Conservation (phyloP, 1,140 invertebrate species). For the Muscidifurax raptorellus region DNA sequence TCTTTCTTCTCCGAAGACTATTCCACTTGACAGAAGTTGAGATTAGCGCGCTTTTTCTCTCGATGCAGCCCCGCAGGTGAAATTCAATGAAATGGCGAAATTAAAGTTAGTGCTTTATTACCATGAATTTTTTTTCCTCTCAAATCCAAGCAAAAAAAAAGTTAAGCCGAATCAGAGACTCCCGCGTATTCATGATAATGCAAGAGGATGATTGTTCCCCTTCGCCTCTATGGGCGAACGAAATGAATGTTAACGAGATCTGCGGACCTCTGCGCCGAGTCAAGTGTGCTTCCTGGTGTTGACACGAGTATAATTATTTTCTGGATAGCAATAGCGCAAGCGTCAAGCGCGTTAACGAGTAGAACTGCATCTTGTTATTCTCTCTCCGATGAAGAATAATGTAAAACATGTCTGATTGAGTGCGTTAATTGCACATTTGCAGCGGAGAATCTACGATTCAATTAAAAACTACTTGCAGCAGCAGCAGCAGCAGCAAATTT, state of each 20-base stretch:
- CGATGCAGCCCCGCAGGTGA: not conserved
- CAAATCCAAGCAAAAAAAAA: no score
- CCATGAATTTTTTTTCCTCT: not conserved
- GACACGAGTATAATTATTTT: not conserved
- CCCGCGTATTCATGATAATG: no score
- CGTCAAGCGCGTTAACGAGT: not conserved
- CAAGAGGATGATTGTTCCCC: no score
- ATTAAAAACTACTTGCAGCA: not conserved
- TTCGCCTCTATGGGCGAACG: not conserved
- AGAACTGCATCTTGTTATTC: not conserved
- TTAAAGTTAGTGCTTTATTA: not conserved
- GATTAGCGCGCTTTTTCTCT: not conserved
- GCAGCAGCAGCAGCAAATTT: not conserved
- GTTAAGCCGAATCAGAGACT: no score
- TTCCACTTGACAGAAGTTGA: slow-evolving; percentile 34
- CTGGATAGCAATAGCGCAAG: not conserved
- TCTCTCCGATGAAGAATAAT: no score
- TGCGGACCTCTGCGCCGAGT: not conserved
- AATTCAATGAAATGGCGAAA: not conserved
- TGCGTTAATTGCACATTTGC: not conserved
- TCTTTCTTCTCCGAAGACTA: not conserved
- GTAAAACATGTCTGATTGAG: not conserved
- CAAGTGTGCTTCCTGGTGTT: not conserved
- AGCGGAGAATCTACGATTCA: not conserved
- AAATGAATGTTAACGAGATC: not conserved